A percentile compares a stretch with the other conserved stretches of the same genome.
Evolutionary conservation across 2,888 invertebrate genomes (phyloP).

Genomic region (Allophyes oxyacanthae): DNA sequence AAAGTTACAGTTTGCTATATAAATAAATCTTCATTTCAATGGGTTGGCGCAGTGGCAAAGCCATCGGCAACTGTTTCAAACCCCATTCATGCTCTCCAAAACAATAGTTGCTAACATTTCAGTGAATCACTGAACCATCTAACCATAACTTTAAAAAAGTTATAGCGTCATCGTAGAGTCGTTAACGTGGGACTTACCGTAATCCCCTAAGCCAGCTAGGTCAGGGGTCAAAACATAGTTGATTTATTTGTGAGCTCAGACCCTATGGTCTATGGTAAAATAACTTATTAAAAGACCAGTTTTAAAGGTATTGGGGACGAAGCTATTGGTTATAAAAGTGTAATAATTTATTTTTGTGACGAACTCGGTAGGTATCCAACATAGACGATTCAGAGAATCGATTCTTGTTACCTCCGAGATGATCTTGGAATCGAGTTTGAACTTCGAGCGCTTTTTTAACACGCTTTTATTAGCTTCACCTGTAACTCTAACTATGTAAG

Average conservation of each 20-base stretch:
- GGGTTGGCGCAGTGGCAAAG: too few relatives aligned
- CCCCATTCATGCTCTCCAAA: not conserved
- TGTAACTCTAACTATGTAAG: too few relatives aligned
- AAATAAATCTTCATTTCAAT: too few relatives aligned
- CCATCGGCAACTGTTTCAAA: not conserved
- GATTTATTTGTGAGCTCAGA: constrained; percentile 70
- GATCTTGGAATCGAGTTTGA: too few relatives aligned
- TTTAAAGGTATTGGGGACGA: constrained; percentile 9
- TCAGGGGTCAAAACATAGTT: constrained; percentile 78
- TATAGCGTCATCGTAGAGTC: constrained; percentile 71
- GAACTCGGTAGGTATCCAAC: too few relatives aligned
- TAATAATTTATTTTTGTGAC: constrained; percentile 31
- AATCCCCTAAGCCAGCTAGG: constrained; percentile 69
- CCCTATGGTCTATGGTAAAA: constrained; percentile 32
- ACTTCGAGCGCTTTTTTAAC: too few relatives aligned
- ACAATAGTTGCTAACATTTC: constrained; percentile 14
- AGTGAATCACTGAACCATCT: constrained; percentile 30
- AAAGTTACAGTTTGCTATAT: too few relatives aligned
- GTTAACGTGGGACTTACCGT: constrained; percentile 67
- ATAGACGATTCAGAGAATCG: too few relatives aligned
- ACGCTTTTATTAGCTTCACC: too few relatives aligned
- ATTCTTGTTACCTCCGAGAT: too few relatives aligned
- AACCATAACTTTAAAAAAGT: constrained; percentile 56
- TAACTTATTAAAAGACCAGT: constrained; percentile 25
- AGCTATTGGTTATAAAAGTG: constrained; percentile 3